A percentile compares a stretch with the other conserved stretches of the same genome.
Evolutionary conservation across 2,888 invertebrate genomes (phyloP).

Genomic region (Perizoma affinitatum): DNA sequence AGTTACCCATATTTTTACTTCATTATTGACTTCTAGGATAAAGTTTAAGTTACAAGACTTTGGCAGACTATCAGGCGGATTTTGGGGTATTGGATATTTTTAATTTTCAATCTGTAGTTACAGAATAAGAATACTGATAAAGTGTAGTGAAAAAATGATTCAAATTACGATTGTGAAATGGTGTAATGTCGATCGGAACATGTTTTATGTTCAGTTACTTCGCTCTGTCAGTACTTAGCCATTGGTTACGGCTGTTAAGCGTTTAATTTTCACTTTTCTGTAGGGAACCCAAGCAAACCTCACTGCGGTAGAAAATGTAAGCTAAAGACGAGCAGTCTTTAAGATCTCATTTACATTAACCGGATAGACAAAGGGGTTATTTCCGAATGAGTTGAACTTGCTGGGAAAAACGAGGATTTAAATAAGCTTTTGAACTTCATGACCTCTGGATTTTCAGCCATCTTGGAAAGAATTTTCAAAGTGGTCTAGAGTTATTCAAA

Average conservation of each 20-base stretch:
- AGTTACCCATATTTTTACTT: neutral
- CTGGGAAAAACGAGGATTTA: constrained; percentile 21
- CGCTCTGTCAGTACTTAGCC: too few relatives aligned
- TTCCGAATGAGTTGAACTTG: constrained; percentile 19
- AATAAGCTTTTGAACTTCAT: constrained; percentile 23
- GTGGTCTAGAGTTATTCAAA: too few relatives aligned
- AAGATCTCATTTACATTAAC: constrained; percentile 30
- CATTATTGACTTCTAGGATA: neutral
- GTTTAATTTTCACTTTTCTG: constrained; percentile 2
- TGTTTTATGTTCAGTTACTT: too few relatives aligned
- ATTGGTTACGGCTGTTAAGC: neutral
- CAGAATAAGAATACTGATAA: too few relatives aligned
- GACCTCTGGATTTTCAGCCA: constrained; percentile 25
- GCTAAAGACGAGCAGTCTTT: constrained; percentile 19
- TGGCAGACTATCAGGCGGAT: neutral
- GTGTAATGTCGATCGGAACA: too few relatives aligned
- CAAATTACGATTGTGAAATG: too few relatives aligned
- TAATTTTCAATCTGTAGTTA: neutral
- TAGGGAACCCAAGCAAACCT: constrained; percentile 5
- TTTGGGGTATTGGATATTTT: neutral
- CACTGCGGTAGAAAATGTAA: constrained; percentile 26
- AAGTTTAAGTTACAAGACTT: neutral
- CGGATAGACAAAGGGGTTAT: constrained; percentile 26
- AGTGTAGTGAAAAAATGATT: too few relatives aligned
- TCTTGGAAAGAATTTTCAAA: neutral